These are phyloP conservation scores for Mylabris sibirica DNA, from an alignment of 2,888 invertebrate genomes.

Conservation along the genomic window DNA sequence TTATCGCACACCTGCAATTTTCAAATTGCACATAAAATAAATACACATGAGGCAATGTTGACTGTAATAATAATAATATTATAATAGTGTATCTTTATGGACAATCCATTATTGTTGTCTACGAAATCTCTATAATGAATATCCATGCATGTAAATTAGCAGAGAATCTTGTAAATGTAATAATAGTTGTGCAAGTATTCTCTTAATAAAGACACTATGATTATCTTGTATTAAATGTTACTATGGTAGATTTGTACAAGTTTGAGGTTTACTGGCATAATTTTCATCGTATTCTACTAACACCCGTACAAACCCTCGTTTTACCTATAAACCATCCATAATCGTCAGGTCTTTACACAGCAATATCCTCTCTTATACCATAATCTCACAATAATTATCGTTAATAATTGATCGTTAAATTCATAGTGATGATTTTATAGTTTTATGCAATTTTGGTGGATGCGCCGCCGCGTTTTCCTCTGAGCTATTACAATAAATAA, in stretches of 20 bases:
- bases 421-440: not conserved
- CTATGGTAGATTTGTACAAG: not conserved
- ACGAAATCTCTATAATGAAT: not conserved
- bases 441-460: not conserved
- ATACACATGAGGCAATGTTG: no score
- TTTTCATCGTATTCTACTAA: not conserved
- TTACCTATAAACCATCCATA: constrained; percentile 9
- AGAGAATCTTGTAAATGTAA: not conserved
- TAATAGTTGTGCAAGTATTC: not conserved
- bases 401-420: constrained; percentile 1
- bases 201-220: not conserved
- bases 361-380: not conserved
- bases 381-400: not conserved
- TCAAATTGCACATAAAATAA: no score
- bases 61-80: no score
- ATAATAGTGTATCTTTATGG: not conserved
- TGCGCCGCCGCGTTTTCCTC: no score
- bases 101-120: not conserved
- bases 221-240: constrained; percentile 12
- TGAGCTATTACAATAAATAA: not conserved
- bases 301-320: not conserved
- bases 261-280: not conserved
- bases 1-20: constrained; percentile 53
- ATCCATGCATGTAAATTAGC: not conserved
- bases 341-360: not conserved